Percentiles rank a stretch among this genome's conserved stretches.
Conservation (phyloP, 2,888 invertebrate genomes). For the Diogma glabrata region DNA sequence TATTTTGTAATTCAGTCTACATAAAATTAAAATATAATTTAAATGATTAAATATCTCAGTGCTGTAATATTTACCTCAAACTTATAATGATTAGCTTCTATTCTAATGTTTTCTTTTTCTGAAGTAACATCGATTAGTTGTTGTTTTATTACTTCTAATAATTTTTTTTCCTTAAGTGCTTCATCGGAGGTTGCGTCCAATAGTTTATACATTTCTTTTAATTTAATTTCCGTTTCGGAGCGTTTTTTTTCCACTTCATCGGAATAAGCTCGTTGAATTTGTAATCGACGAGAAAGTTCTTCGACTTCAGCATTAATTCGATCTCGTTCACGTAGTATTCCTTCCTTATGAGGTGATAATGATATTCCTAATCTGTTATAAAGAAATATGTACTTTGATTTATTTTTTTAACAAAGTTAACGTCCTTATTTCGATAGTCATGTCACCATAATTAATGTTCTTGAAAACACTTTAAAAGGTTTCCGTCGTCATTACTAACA, state of each 20-base stretch:
- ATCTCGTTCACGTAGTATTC: conserved; percentile 24
- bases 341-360: conserved; percentile 32
- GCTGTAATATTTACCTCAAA: too few relatives aligned
- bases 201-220: conserved; percentile 30
- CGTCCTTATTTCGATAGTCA: too few relatives aligned
- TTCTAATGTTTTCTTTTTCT: conserved; percentile 27
- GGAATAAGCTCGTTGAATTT: conserved; percentile 30
- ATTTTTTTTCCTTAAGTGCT: conserved; percentile 30
- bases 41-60: too few relatives aligned
- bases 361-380: too few relatives aligned
- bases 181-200: conserved; percentile 35
- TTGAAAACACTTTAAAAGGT: too few relatives aligned
- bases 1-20: conserved; percentile 13
- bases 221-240: conserved; percentile 30
- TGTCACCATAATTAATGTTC: too few relatives aligned
- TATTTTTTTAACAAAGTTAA: too few relatives aligned
- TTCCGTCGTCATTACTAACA: too few relatives aligned
- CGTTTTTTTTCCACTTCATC: conserved; percentile 32
- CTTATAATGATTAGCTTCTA: conserved; percentile 27
- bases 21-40: too few relatives aligned
- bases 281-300: conserved; percentile 31
- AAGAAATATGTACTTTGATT: too few relatives aligned
- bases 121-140: conserved; percentile 26
- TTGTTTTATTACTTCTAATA: conserved; percentile 27
- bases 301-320: conserved; percentile 31